Base-by-base conservation (phyloP, 1,140 invertebrate species). In the Magallana angulata region DNA sequence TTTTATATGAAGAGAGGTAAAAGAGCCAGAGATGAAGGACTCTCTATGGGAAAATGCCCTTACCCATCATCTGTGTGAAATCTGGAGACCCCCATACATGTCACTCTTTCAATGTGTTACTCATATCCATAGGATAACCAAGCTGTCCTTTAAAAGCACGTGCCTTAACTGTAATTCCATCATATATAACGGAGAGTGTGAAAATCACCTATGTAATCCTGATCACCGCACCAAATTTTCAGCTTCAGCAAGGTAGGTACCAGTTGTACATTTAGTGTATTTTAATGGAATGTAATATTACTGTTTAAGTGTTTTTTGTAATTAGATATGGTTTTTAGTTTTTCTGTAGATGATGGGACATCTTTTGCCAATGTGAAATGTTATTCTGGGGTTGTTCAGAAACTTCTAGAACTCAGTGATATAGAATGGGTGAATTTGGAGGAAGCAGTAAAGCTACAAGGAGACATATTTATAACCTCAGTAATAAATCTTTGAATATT, bases 271-370 rank as follows among this genome's bases (percentile, higher is more conserved):
- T 48, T 48, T 48, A 48, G 36, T 48, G 2, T 48, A 48, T 48
- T 48, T 48, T 48, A 48, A 48, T 48, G 36, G 36, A 48, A 48
- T 48, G 36, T 2, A 48, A 48, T 48, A 48, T 48, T 48, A 48
- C 36, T 48, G 36, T 48, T 3, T 1, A 48, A 48, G 5, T 4
- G 36, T 48, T 48, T 48, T 48, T 48, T 48, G 36, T 48, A 48
- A 48, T 48, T 48, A 48, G 2, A 5, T 48, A 5, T 48, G 36
- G 16, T 58, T 60, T 81, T 5, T 12, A 86, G 85, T 86, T 71
- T 86, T 86, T 59, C 76, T 30, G 57, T 80, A 80, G 85, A 86
- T 57, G 85, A 86, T 86, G 85, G 85, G 18, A 86, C 85, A 36
- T 80, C 68, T 30, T 68, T 59, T 82, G 71, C 85, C n/a, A 81